Percentiles rank a stretch among this genome's conserved stretches.
Conservation (phyloP, 2,113 vertebrate genomes). For the Saccopteryx bilineata region DNA sequence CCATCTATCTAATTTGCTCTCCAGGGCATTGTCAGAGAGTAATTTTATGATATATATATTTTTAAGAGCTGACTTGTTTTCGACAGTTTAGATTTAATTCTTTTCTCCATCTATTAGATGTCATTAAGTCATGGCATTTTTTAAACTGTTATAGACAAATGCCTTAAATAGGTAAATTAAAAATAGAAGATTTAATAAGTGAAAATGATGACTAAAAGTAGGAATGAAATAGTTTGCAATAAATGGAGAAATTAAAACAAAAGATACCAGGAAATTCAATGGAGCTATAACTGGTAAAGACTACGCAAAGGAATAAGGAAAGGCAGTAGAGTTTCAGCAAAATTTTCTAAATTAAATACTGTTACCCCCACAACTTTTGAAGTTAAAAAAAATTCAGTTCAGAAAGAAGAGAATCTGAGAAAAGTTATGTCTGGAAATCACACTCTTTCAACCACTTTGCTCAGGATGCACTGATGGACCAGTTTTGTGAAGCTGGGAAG, state of each 20-base stretch:
- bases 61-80: constrained; percentile 62
- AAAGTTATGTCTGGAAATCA: neutral
- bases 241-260: constrained; percentile 48
- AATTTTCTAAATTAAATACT: constrained; percentile 70
- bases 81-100: constrained; percentile 43
- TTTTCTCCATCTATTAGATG: constrained; percentile 56
- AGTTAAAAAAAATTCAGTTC: neutral
- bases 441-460: neutral
- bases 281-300: constrained; percentile 54
- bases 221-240: constrained; percentile 43
- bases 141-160: constrained; percentile 66
- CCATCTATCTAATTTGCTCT: constrained; percentile 81
- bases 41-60: constrained; percentile 69
- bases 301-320: constrained; percentile 42
- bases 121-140: constrained; percentile 53
- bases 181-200: constrained; percentile 69
- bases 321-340: constrained; percentile 72
- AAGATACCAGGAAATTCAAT: constrained; percentile 36
- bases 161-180: constrained; percentile 68
- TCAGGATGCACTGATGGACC: neutral
- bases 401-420: neutral
- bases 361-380: rapidly evolving
- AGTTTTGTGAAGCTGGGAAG: neutral
- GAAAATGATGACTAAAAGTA: constrained; percentile 48
- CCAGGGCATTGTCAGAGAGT: constrained; percentile 31